Percentiles rank a stretch among this genome's conserved stretches.
Evolutionary conservation across 2,888 invertebrate species (phyloP).

Genomic region (Malthinus flaveolus): DNA sequence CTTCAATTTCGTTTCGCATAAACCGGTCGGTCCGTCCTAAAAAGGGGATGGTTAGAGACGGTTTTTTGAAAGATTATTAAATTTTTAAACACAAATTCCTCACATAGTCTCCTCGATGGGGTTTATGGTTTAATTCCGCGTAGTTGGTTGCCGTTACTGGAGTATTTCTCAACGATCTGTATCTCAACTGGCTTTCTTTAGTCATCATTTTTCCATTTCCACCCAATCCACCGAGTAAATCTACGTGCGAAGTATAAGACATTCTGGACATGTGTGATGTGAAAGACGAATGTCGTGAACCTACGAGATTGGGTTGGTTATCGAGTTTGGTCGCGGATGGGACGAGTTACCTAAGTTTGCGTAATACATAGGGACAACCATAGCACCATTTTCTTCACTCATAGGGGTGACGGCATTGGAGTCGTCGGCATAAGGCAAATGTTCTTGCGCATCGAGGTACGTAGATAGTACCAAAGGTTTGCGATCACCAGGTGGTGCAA

Average conservation of each 20-base stretch:
- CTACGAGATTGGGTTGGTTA: slow-evolving; percentile 48
- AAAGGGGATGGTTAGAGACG: slow-evolving; percentile 26
- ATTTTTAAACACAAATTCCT: slow-evolving; percentile 43
- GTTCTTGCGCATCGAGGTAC: slow-evolving; percentile 92
- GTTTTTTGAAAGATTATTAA: not conserved
- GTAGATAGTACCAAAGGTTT: slow-evolving; percentile 93
- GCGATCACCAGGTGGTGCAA: slow-evolving; percentile 83
- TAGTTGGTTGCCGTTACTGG: slow-evolving; percentile 61
- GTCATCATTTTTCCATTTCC: slow-evolving; percentile 69
- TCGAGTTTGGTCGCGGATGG: no score
- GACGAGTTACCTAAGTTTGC: slow-evolving; percentile 71
- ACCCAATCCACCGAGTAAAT: slow-evolving; percentile 75
- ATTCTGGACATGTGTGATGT: slow-evolving; percentile 92
- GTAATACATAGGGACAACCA: slow-evolving; percentile 89
- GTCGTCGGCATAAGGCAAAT: slow-evolving; percentile 96
- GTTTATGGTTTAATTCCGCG: slow-evolving; percentile 66
- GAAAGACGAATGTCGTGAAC: slow-evolving; percentile 92
- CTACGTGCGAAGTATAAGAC: slow-evolving; percentile 93
- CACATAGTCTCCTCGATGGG: slow-evolving; percentile 73
- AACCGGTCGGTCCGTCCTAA: slow-evolving; percentile 80
- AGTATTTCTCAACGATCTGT: slow-evolving; percentile 70
- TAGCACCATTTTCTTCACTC: slow-evolving; percentile 96
- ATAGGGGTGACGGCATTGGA: slow-evolving; percentile 97
- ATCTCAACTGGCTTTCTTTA: slow-evolving; percentile 82
- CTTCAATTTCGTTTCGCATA: slow-evolving; percentile 82